Evolutionary conservation across 2,888 invertebrate genomes (phyloP).

Genomic region (Byasa hedistus): DNA sequence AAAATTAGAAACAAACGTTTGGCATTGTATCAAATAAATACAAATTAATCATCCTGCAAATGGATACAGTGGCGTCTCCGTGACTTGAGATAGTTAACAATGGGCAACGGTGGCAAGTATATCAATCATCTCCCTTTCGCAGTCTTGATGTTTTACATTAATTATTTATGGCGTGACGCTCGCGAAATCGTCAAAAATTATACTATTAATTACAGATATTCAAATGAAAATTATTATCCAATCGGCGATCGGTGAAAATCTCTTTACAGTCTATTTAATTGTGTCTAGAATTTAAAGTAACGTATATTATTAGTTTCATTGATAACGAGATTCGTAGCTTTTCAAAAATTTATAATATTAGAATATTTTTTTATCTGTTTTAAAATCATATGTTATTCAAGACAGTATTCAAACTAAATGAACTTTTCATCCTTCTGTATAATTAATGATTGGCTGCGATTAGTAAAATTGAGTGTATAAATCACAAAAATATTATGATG

Average conservation of each 20-base stretch:
- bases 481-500: too few relatives aligned
- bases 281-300: too few relatives aligned
- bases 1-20: conserved; percentile 3
- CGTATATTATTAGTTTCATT: too few relatives aligned
- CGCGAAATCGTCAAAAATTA: not conserved
- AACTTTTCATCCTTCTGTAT: too few relatives aligned
- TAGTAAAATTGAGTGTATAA: too few relatives aligned
- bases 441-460: too few relatives aligned
- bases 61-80: conserved; percentile 16
- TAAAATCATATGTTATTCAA: too few relatives aligned
- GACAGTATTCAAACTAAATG: too few relatives aligned
- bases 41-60: conserved; percentile 16
- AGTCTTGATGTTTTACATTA: conserved; percentile 13
- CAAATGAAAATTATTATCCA: not conserved
- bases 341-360: too few relatives aligned
- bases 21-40: conserved; percentile 14
- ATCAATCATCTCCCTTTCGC: conserved; percentile 20
- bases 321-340: too few relatives aligned
- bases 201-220: not conserved
- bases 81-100: conserved; percentile 24
- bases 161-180: conserved; percentile 7
- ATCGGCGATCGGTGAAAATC: not conserved
- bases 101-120: conserved; percentile 6
- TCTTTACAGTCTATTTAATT: too few relatives aligned
- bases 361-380: too few relatives aligned